Percentiles rank a stretch among this genome's conserved stretches.
Conservation (phyloP, 2,113 vertebrate genomes). For the Pipa parva region DNA sequence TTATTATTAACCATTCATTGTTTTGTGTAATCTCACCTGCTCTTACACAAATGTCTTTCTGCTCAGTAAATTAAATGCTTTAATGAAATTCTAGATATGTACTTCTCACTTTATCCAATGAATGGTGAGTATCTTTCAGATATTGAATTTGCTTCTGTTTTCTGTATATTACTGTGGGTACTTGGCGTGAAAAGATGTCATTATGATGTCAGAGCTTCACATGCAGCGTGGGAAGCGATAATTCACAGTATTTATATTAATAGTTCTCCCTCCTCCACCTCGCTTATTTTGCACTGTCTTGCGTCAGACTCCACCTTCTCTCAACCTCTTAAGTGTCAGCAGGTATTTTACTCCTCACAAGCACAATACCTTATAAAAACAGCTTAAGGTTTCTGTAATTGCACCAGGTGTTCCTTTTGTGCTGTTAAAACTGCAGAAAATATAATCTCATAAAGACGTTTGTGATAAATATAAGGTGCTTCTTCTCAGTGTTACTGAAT, state of each 20-base stretch:
- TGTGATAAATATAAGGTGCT: not conserved
- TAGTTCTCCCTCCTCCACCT: constrained; percentile 33
- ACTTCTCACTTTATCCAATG: no score
- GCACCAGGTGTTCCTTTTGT: constrained; percentile 36
- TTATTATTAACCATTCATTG: no score
- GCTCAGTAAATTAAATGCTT: no score
- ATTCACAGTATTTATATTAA: constrained; percentile 41
- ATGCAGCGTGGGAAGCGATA: constrained; percentile 37
- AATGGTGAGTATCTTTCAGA: no score
- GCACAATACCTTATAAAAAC: constrained; percentile 39
- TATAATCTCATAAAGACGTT: not conserved
- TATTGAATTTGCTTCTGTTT: not conserved
- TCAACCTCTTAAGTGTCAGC: constrained; percentile 34
- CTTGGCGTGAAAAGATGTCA: constrained; percentile 31
- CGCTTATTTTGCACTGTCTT: constrained; percentile 22
- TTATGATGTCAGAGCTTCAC: constrained; percentile 39
- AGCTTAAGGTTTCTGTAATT: constrained; percentile 31
- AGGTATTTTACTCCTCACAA: constrained; percentile 38
- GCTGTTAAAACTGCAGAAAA: constrained; percentile 14
- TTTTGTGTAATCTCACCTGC: no score
- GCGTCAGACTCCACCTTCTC: constrained; percentile 30
- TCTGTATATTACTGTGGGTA: constrained; percentile 14
- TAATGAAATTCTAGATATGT: no score
- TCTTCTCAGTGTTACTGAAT: not conserved
- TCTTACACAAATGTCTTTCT: no score